Evolutionary conservation across 2,888 invertebrate species (phyloP).

Genomic region (Achlya flavicornis): DNA sequence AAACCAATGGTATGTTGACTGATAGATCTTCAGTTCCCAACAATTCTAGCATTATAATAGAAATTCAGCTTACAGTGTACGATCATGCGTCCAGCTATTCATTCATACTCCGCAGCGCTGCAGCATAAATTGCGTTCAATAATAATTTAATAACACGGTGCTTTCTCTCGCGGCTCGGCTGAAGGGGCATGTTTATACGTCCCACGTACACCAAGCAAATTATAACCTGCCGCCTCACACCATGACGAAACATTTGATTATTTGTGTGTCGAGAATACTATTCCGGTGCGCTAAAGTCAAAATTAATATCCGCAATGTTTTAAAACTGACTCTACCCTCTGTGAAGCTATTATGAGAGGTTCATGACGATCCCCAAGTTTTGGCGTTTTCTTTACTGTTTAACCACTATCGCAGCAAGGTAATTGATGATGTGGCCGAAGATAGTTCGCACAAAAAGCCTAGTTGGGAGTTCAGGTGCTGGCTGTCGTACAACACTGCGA

Average conservation of each 20-base stretch:
- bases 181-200: slow-evolving; percentile 12
- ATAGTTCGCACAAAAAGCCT: no score
- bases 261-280: not conserved
- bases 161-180: not conserved
- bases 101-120: slow-evolving; percentile 4
- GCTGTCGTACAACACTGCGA: no score
- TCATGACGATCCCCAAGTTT: no score
- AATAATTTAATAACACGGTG: slow-evolving; percentile 25
- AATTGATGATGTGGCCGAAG: no score
- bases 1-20: not conserved
- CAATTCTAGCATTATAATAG: not conserved
- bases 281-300: not conserved
- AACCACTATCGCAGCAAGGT: no score
- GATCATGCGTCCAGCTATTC: not conserved
- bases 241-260: slow-evolving; percentile 1
- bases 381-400: no score
- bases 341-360: no score
- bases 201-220: slow-evolving; percentile 11
- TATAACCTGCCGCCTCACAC: not conserved
- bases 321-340: no score
- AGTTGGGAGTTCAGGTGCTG: no score
- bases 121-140: slow-evolving; percentile 14
- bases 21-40: not conserved
- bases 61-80: not conserved
- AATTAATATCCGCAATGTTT: no score